phyloP scores from a whole-genome alignment of 2,113 vertebrate genomes.

The Charadrius vociferus region DNA sequence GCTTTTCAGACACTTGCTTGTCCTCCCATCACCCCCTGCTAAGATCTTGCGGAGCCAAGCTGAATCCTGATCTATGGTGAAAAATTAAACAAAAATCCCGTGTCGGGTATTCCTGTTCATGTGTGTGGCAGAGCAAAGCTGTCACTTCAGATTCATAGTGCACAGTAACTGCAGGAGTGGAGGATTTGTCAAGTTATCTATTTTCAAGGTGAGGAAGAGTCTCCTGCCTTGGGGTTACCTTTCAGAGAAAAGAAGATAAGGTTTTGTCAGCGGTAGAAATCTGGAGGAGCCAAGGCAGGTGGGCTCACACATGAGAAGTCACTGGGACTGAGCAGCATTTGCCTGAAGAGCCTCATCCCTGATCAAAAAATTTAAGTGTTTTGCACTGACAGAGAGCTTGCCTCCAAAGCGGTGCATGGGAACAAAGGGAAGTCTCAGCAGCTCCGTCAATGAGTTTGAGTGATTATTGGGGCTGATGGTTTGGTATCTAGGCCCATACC shows the following conservation, averaged over 20 bases:
- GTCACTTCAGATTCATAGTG: background rate
- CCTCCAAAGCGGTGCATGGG: rapidly evolving
- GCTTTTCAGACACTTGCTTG: background rate
- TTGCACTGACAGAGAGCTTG: background rate
- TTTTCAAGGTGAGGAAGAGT: slow-evolving; percentile 13
- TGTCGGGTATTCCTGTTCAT: background rate
- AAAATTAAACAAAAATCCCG: background rate
- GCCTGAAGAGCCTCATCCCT: background rate
- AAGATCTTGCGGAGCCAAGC: background rate
- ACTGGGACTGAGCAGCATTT: background rate
- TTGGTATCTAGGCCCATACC: background rate
- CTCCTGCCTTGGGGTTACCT: background rate
- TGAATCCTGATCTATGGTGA: background rate
- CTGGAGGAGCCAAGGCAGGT: background rate
- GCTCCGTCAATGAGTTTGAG: background rate
- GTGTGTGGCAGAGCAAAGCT: background rate
- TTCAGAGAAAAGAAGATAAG: background rate
- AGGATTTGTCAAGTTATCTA: background rate
- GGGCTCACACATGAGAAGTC: background rate
- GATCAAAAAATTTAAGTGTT: background rate
- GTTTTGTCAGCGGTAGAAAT: background rate
- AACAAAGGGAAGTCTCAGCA: background rate
- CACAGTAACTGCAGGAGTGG: background rate
- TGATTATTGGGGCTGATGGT: background rate
- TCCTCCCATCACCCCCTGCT: background rate